Conservation (phyloP, 2,797 vertebrate species). For the Hippoglossus hippoglossus region DNA sequence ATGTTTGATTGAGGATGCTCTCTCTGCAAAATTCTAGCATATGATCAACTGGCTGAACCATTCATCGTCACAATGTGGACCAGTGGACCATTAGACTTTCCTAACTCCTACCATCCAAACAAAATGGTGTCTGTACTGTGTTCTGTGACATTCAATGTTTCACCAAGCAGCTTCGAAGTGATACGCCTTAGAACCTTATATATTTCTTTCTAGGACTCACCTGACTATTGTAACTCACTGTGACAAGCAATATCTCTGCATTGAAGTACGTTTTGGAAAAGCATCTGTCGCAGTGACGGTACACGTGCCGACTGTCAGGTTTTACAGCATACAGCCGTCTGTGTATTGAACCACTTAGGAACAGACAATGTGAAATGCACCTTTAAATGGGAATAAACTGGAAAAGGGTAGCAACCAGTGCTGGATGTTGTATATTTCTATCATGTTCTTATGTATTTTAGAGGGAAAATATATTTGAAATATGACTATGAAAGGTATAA, state of each 20-base stretch:
- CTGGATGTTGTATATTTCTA: conserved; percentile 81
- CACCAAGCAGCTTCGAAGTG: conserved; percentile 32
- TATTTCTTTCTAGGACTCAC: conserved; percentile 33
- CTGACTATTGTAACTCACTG: conserved; percentile 46
- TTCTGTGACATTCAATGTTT: conserved; percentile 25
- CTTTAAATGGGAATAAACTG: conserved; percentile 54
- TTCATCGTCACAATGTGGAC: not conserved
- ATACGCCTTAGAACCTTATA: conserved; percentile 46
- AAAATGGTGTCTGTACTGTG: conserved; percentile 7
- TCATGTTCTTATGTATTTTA: conserved; percentile 85
- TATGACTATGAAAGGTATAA: conserved; percentile 82
- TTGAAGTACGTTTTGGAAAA: conserved; percentile 36
- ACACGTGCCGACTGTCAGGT: conserved; percentile 34
- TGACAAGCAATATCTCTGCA: conserved; percentile 43
- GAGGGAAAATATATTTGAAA: conserved; percentile 85
- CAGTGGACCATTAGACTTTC: conserved; percentile 8
- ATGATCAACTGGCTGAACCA: not conserved
- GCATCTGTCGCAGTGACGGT: conserved; percentile 29
- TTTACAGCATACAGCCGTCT: conserved; percentile 26
- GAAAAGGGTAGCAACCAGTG: conserved; percentile 62
- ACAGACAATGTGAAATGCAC: conserved; percentile 50
- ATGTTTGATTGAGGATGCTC: not conserved
- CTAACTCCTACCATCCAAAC: conserved; percentile 17
- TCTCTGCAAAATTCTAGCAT: not conserved
- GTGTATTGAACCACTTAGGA: conserved; percentile 38